phyloP scores from a whole-genome alignment of 1,140 invertebrate species.

The Heterodera schachtii region DNA sequence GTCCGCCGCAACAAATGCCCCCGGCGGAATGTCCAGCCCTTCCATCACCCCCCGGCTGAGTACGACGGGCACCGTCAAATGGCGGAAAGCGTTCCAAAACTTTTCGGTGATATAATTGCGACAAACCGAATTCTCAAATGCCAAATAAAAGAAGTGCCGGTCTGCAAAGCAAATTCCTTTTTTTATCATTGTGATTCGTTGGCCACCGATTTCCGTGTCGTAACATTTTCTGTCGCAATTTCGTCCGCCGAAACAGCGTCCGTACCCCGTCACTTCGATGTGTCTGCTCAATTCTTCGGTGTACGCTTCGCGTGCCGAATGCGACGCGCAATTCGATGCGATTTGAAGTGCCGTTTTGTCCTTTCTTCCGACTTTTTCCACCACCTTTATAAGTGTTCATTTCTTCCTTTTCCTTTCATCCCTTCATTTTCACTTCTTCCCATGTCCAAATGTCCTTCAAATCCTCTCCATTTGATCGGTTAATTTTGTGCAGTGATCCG shows the following conservation, averaged over 20 bases:
- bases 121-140: conserved; percentile 66
- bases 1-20: conserved; percentile 40
- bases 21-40: conserved; percentile 28
- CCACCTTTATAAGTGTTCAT: background rate
- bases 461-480: background rate
- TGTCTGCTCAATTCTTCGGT: conserved; percentile 20
- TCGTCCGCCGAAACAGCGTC: conserved; percentile 10
- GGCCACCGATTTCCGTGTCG: conserved; percentile 21
- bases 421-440: conserved; percentile 24
- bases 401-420: background rate
- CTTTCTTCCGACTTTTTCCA: conserved; percentile 24
- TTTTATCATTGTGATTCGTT: too few relatives aligned
- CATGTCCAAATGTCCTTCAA: conserved; percentile 33
- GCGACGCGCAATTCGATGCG: conserved; percentile 24
- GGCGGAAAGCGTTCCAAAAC: conserved; percentile 41
- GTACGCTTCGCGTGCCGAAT: conserved; percentile 22
- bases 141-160: conserved; percentile 58
- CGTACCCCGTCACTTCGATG: conserved; percentile 17
- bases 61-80: conserved; percentile 32
- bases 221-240: conserved; percentile 23
- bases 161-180: conserved; percentile 13
- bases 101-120: conserved; percentile 66
- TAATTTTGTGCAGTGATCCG: conserved; percentile 23
- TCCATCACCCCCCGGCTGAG: conserved; percentile 21
- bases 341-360: conserved; percentile 24